These are phyloP conservation scores for Amorpha juglandis DNA, from an alignment of 2,888 invertebrate genomes.

Conservation along the genomic window DNA sequence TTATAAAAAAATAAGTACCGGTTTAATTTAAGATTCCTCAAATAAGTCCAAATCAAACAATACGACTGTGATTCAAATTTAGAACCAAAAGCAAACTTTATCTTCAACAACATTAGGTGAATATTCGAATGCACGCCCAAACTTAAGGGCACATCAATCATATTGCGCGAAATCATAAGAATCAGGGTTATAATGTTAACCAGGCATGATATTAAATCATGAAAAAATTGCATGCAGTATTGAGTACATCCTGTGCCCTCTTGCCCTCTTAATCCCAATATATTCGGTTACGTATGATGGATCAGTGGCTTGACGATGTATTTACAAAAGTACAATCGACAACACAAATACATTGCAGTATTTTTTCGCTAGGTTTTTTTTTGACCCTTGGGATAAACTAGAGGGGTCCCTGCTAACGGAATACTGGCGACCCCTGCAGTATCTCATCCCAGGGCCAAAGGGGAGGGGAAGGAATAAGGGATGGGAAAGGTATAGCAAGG, in stretches of 20 bases:
- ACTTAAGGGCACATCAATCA: slow-evolving; percentile 1
- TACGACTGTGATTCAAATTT: neutral
- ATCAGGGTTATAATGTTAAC: slow-evolving; percentile 28
- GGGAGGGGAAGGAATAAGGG: no score
- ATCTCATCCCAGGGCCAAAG: no score
- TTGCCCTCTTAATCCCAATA: slow-evolving; percentile 69
- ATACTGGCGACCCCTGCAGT: no score
- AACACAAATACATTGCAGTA: neutral
- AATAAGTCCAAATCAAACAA: neutral
- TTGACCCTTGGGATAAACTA: no score
- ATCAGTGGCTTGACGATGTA: slow-evolving; percentile 54
- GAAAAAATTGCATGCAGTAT: slow-evolving; percentile 49
- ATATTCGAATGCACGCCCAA: neutral
- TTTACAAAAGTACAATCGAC: slow-evolving; percentile 47
- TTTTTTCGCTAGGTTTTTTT: no score
- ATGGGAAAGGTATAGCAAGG: no score
- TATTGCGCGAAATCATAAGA: slow-evolving; percentile 21
- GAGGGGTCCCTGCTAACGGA: no score
- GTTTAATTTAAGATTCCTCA: neutral
- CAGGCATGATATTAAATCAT: slow-evolving; percentile 48
- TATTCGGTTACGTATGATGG: slow-evolving; percentile 59
- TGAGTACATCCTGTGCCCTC: slow-evolving; percentile 64
- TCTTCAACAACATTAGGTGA: neutral
- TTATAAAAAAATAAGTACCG: no score
- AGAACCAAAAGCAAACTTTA: neutral